Evolutionary conservation across 2,113 vertebrate species (phyloP), one percentile per base, ranked within the genome.

Genomic region (Cardinalis cardinalis): DNA sequence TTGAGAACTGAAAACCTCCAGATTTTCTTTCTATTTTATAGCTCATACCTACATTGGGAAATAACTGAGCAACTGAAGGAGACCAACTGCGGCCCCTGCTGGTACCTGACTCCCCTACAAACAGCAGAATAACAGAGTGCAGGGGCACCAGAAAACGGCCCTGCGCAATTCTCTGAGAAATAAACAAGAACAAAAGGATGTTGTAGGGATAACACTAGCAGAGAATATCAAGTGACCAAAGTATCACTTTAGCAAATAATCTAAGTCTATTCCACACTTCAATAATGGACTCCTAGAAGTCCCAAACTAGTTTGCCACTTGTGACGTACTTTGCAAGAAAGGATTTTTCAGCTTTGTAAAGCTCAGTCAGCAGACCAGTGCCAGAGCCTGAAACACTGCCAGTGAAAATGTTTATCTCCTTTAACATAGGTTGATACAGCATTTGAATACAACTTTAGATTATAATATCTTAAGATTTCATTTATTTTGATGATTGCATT

Each of bases 21-120:
- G 77, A n/a, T 24, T 78, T 72, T 55, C 51, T 48, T 73, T 53
- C 40, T 46, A 10, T 81, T 92, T 75, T 40, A 24, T 11, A 59
- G 46, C 48, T 36, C 59, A 63, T 51, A 78, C 71, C 85, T 60
- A 70, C 36, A 26, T 18, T 2, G 52, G 19, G 52, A 70, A 89
- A 65, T 40, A 46, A 64, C 32, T 3, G 34, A 87, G 59, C 68
- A 65, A 64, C 38, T 63, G 71, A 92, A 78, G 59, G 91, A 96
- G 85, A 90, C 23, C 94, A 87, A 90, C 24, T 84, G 96, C 82
- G 78, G 94, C 96, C 96, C 88, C 97, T 97, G 86, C 92, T 95
- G 97, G 95, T 65, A 28, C 49, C 55, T 36, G 64, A 31, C 12
- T 63, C 18, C 31, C 12, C 43, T 36, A 14, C 4, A 0, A 71